Evolutionary conservation across 2,797 vertebrate species (phyloP), one percentile per base, ranked within the genome.

Genomic region (Ptychadena robeensis): DNA sequence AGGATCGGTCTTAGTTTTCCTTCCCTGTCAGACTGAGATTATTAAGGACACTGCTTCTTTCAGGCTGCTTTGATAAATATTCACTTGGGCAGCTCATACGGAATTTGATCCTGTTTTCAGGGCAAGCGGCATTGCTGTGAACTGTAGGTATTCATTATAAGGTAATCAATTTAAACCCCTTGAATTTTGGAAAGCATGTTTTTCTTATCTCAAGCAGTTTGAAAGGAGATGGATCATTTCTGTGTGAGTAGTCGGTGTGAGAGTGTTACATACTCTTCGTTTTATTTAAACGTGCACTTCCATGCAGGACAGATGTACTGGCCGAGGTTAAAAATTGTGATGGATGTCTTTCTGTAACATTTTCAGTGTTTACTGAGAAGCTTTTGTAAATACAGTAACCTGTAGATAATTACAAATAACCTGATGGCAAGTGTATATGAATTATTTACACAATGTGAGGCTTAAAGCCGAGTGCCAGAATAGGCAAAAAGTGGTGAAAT

Each of bases 1-100:
- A 76, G 71, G 78, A 80, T 87, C 75, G 72, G 86, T 84, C 82
- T 83, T 86, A 53, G 80, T 57, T 82, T 85, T 86, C 79, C 76
- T 73, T 40, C 86, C 82, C 78, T 88, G 86, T 79, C 86, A 87
- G 86, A 82, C 82, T 82, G 72, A 71, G 77, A 90, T 89, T 85
- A 89, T 87, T 88, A 85, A 6, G 76, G 81, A 86, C 68, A 76
- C 63, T 76, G 71, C 79, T 86, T 89, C 85, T 85, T 85, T 35
- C 71, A 80, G 81, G 31, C 81, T 68, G 79, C 74, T 72, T 86
- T 86, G 81, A 88, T 87, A 89, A 88, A 88, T 87, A 87, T 86
- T 88, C 82, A 63, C 86, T 68, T 77, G 82, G 64, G 32, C 59
- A 68, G 79, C 83, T 79, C 82, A 40, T 78, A 85, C 80, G 68